A percentile compares a stretch with the other conserved stretches of the same genome.
phyloP scores from a whole-genome alignment of 2,888 invertebrate species.

The Tanypteryx hageni region DNA sequence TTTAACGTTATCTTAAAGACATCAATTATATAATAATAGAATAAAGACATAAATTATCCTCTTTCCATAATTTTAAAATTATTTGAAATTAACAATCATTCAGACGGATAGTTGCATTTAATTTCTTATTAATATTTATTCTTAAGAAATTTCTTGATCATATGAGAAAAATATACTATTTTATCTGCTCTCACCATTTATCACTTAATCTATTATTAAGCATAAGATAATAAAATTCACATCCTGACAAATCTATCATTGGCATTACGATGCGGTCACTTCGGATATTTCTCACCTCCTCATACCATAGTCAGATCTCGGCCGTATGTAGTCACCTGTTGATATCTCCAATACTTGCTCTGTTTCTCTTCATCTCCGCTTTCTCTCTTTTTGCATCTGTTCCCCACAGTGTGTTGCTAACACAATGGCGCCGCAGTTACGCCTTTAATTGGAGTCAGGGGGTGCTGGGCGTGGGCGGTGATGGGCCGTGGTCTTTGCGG shows the following conservation, averaged over 20 bases:
- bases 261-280: too few species aligned
- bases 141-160: too few species aligned
- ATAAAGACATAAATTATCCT: not conserved
- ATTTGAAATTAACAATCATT: not conserved
- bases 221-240: too few species aligned
- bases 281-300: not conserved
- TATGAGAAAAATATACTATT: not conserved
- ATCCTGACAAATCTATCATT: too few species aligned
- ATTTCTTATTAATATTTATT: too few species aligned
- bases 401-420: not conserved
- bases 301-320: not conserved
- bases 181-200: not conserved
- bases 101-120: too few species aligned
- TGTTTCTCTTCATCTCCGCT: not conserved
- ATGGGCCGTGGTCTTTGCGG: conserved; percentile 20
- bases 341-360: not conserved
- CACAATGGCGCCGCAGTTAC: not conserved
- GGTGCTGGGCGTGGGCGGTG: conserved; percentile 16
- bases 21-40: too few species aligned
- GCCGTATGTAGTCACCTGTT: conserved; percentile 27
- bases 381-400: not conserved
- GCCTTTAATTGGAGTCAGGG: conserved; percentile 40
- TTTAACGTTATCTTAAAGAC: not conserved
- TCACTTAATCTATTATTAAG: not conserved
- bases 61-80: not conserved